A percentile compares a stretch with the other conserved stretches of the same genome.
Evolutionary conservation across 2,113 vertebrate genomes (phyloP).

Genomic region (Leptobrachium leishanense): DNA sequence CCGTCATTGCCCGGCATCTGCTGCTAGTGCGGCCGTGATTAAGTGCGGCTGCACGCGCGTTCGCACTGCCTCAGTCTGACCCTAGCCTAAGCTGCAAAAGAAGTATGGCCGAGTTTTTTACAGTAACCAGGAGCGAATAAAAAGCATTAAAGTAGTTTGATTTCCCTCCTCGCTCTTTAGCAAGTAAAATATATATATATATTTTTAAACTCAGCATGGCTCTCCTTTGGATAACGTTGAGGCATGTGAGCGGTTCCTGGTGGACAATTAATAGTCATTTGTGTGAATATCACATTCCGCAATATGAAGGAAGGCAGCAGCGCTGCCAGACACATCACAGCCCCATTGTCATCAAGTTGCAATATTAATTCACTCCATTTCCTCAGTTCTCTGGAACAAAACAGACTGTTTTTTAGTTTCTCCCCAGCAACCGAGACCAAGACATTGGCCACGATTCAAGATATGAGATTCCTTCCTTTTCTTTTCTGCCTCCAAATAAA

Average conservation of each 20-base stretch:
- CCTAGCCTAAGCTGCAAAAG: too few species aligned
- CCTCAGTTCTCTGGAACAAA: conserved; percentile 46
- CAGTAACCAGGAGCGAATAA: conserved; percentile 5
- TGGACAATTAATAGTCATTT: conserved; percentile 32
- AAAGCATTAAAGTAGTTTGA: background rate
- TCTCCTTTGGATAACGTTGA: conserved; percentile 30
- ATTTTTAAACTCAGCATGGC: conserved; percentile 1
- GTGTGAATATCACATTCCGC: conserved; percentile 46
- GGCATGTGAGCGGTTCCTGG: background rate
- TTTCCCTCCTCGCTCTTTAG: background rate
- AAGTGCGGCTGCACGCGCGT: too few species aligned
- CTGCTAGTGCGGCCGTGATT: too few species aligned
- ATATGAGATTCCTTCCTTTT: conserved; percentile 36
- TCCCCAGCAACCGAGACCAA: conserved; percentile 45
- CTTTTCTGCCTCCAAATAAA: conserved; percentile 42
- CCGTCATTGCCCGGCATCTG: too few species aligned
- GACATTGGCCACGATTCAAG: conserved; percentile 46
- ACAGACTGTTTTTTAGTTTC: conserved; percentile 44
- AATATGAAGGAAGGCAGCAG: conserved; percentile 47
- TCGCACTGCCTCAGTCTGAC: too few species aligned
- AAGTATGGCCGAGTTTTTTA: background rate
- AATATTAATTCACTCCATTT: conserved; percentile 54
- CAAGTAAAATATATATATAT: background rate
- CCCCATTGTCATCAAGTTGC: conserved; percentile 53
- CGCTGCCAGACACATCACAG: conserved; percentile 49